phyloP scores from a whole-genome alignment of 2,888 invertebrate genomes.

The Scotopteryx bipunctaria region DNA sequence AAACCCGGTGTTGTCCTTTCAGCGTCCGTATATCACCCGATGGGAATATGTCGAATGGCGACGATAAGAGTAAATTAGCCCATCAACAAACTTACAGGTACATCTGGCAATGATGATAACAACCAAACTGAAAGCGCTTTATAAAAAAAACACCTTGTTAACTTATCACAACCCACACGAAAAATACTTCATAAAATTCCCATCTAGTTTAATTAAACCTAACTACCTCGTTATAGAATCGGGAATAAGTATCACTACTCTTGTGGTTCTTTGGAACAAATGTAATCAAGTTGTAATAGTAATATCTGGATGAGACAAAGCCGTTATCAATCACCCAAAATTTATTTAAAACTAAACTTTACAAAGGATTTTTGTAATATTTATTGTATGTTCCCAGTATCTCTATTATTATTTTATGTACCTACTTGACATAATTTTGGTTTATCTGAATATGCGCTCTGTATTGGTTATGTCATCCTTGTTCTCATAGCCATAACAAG shows the following conservation, averaged over 20 bases:
- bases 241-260: too few relatives aligned
- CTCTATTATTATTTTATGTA: neutral
- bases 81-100: constrained; percentile 91
- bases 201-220: too few relatives aligned
- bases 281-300: too few relatives aligned
- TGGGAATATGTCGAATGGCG: constrained; percentile 85
- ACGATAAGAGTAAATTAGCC: constrained; percentile 87
- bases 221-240: too few relatives aligned
- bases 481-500: constrained; percentile 31
- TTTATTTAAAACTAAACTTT: too few relatives aligned
- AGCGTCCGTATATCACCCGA: constrained; percentile 85
- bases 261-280: too few relatives aligned
- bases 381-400: neutral
- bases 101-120: constrained; percentile 48
- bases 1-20: constrained; percentile 83
- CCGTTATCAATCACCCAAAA: too few relatives aligned
- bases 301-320: too few relatives aligned
- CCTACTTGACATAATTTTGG: neutral
- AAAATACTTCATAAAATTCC: too few relatives aligned
- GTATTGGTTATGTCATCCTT: constrained; percentile 36
- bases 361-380: too few relatives aligned
- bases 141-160: too few relatives aligned
- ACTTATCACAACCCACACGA: too few relatives aligned
- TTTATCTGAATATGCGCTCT: constrained; percentile 16
- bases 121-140: constrained; percentile 33